Base-by-base conservation (phyloP, 2,113 vertebrate species). In the Engraulis encrasicolus region DNA sequence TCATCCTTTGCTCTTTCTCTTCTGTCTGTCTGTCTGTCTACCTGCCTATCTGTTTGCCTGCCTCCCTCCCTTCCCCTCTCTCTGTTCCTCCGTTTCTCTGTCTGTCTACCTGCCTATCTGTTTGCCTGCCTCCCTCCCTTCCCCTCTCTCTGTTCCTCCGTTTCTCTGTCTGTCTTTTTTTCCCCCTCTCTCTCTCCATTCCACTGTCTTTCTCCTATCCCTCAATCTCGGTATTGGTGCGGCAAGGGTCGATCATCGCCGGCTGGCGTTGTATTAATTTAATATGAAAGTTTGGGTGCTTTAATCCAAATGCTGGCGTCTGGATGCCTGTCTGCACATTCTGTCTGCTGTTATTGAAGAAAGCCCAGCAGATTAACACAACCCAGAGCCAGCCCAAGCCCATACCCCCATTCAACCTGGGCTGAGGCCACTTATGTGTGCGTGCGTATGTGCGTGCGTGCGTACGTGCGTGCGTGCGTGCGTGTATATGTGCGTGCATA, bases 301-400 rank as follows among this genome's bases (percentile, higher is more conserved):
- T 49, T 88, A 84, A 88, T 89, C 82, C 84, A 48, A n/a, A 48
- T 71, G 81, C 45, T 77, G 54, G 85, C 78, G 78, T 23, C 81
- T 52, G 37, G 82, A n/a, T n/a, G n/a, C n/a, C 79, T 85, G 81
- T 80, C 71, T 74, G 27, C 23, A 38, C 27, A 17, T 80, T 49
- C 37, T 50, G 81, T 40, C 37, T 40, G 82, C 19, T 81, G 50
- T 49, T 40, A 34, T 77, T 85, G 66, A 81, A 78, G 66, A 3
- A 74, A 23, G 4, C 66, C 58, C 14, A 71, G 34, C 14, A 79
- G 83, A 85, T 85, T 86, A 82, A 74, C 66, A 74, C 27, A 34
- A n/a, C n/a, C n/a, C n/a, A n/a, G n/a, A n/a, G n/a, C n/a, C n/a
- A n/a, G n/a, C n/a, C n/a, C n/a, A n/a, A n/a, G 40, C 40, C 40